Evolutionary conservation across 2,888 invertebrate genomes (phyloP).

Genomic region (Onthophagus sagittarius): DNA sequence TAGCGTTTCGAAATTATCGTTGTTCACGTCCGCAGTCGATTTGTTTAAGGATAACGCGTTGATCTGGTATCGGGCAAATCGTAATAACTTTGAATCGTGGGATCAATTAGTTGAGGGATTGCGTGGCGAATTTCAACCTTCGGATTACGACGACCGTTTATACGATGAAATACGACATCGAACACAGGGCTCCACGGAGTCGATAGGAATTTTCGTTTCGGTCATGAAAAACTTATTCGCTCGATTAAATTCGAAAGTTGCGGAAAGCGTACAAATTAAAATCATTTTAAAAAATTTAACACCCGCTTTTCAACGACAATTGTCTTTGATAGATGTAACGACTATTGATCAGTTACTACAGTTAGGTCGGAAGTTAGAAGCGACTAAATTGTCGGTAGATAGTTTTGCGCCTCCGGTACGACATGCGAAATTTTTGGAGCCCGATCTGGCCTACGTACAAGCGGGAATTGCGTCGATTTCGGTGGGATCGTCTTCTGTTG

Average conservation of each 20-base stretch:
- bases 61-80: slow-evolving; percentile 17
- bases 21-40: slow-evolving; percentile 19
- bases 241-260: neutral
- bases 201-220: slow-evolving; percentile 20
- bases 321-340: neutral
- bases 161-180: slow-evolving; percentile 22
- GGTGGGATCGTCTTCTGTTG: too few species aligned
- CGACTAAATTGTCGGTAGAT: slow-evolving; percentile 6
- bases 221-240: slow-evolving; percentile 16
- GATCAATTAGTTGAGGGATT: neutral
- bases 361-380: slow-evolving; percentile 5
- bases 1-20: too few species aligned
- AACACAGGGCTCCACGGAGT: slow-evolving; percentile 21
- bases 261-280: slow-evolving; percentile 4
- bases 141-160: slow-evolving; percentile 13
- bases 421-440: slow-evolving; percentile 16
- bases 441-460: slow-evolving; percentile 21
- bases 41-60: slow-evolving; percentile 14
- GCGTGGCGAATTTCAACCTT: neutral
- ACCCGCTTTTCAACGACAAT: slow-evolving; percentile 13
- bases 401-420: slow-evolving; percentile 1
- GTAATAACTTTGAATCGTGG: neutral
- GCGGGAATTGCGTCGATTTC: neutral
- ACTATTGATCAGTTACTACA: slow-evolving; percentile 16
- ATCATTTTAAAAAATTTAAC: slow-evolving; percentile 7